Evolutionary conservation across 2,888 invertebrate genomes (phyloP), one percentile per base, ranked within the genome.

Genomic region (Litoditis marina): DNA sequence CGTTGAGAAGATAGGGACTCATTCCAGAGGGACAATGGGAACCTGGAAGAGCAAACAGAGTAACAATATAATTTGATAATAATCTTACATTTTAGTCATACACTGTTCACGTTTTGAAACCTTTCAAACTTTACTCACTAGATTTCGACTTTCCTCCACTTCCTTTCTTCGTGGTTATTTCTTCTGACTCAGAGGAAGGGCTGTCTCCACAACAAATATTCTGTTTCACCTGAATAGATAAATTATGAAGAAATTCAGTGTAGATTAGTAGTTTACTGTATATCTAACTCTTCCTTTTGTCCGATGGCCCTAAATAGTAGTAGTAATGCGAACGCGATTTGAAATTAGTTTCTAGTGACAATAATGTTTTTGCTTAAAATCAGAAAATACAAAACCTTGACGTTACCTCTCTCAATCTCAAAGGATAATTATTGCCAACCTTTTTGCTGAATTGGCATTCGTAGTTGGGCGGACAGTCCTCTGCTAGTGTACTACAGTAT

Each of bases 11-110:
- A 28, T 71, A 73, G 4, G 75, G 68, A 13, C 57, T 49, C 75
- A 75, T 75, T 39, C 65, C 63, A 0, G 64, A 61, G 0, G 75
- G 75, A 42, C 75, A 75, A 31, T 72, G 69, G 13, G 44, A 32
- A 50, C 25, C 50, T 27, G 28, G 27, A 25, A 5, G 11, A 25
- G n/a, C n/a, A n/a, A 36, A n/a, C 13, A 36, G 39, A 36, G 11
- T 36, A 36, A 16, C n/a, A 1, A 36, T 36, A 36, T 36, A 16
- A 16, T 36, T 36, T n/a, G 39, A 36, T 16, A 36, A 36, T 13
- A 36, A 36, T 36, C 11, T 36, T n/a, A n/a, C n/a, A n/a, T n/a
- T n/a, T n/a, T n/a, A n/a, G n/a, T n/a, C n/a, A n/a, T 51, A n/a
- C 31, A 28, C n/a, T 47, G 31, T 32, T 30, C 27, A 31, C 50